Conservation (phyloP, 2,797 vertebrate species). For the Thaleichthys pacificus region DNA sequence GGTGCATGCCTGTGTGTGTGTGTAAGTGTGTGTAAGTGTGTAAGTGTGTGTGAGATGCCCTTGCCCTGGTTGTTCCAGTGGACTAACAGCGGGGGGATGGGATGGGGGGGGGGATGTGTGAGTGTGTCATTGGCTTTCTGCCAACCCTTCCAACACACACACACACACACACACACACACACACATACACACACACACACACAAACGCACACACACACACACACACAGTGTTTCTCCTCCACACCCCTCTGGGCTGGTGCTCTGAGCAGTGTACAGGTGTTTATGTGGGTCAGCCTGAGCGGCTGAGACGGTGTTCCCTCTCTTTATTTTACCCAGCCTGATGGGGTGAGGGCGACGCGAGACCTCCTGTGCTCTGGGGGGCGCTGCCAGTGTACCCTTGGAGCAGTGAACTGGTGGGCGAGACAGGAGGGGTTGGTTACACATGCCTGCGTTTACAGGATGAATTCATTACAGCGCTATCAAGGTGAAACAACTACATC, state of each 20-base stretch:
- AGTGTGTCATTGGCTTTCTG: slow-evolving; percentile 41
- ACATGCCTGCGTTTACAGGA: too few species aligned
- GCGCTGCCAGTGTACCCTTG: too few species aligned
- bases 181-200: neutral
- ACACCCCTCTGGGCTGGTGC: neutral
- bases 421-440: too few species aligned
- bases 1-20: slow-evolving; percentile 1
- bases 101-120: slow-evolving; percentile 10
- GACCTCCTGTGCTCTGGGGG: slow-evolving; percentile 20
- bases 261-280: slow-evolving; percentile 43
- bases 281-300: slow-evolving; percentile 57
- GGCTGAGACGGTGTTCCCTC: slow-evolving; percentile 47
- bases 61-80: slow-evolving; percentile 52
- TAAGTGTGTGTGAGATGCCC: slow-evolving; percentile 46
- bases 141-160: slow-evolving; percentile 25
- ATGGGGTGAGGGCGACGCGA: slow-evolving; percentile 55
- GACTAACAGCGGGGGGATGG: slow-evolving; percentile 58
- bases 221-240: too few species aligned
- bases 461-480: too few species aligned
- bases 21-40: slow-evolving; percentile 10
- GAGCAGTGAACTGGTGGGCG: too few species aligned
- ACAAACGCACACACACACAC: neutral
- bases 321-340: slow-evolving; percentile 51
- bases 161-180: neutral
- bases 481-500: too few species aligned